These are phyloP conservation scores for Amblyteles armatorius DNA, from an alignment of 2,888 invertebrate genomes.

Conservation along the genomic window DNA sequence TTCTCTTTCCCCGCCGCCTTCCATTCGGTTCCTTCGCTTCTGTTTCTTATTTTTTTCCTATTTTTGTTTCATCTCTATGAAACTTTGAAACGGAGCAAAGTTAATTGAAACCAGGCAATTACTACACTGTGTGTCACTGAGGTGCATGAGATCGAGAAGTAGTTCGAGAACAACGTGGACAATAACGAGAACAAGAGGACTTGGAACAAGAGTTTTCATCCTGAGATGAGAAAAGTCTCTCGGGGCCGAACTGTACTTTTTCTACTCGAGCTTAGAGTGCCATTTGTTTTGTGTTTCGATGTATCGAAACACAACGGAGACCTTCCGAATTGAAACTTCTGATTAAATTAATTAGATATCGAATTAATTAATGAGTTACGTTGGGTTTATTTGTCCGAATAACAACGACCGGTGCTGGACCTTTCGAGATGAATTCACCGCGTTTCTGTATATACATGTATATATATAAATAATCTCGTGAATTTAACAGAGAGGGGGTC, in stretches of 20 bases:
- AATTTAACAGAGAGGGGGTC: constrained; percentile 28
- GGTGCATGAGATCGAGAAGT: constrained; percentile 11
- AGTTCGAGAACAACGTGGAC: constrained; percentile 31
- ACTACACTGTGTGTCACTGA: constrained; percentile 37
- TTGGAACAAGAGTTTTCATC: background rate
- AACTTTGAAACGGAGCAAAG: constrained; percentile 47
- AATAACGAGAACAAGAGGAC: background rate
- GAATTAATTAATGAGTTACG: constrained; percentile 23
- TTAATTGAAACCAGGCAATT: constrained; percentile 67
- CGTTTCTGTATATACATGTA: background rate
- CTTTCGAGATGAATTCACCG: constrained; percentile 15
- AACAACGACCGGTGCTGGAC: constrained; percentile 34
- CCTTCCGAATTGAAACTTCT: background rate
- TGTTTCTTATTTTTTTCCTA: constrained; percentile 1
- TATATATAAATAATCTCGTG: constrained; percentile 14
- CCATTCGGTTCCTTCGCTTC: background rate
- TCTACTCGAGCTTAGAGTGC: background rate
- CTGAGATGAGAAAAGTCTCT: constrained; percentile 27
- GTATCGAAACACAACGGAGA: background rate
- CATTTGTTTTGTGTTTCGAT: background rate
- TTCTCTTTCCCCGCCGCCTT: background rate
- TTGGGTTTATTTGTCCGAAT: constrained; percentile 23
- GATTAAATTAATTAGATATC: constrained; percentile 2
- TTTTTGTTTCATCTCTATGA: constrained; percentile 29
- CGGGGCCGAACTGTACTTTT: background rate